Evolutionary conservation across 1,140 invertebrate genomes (phyloP).

Genomic region (Drosophila bocqueti): DNA sequence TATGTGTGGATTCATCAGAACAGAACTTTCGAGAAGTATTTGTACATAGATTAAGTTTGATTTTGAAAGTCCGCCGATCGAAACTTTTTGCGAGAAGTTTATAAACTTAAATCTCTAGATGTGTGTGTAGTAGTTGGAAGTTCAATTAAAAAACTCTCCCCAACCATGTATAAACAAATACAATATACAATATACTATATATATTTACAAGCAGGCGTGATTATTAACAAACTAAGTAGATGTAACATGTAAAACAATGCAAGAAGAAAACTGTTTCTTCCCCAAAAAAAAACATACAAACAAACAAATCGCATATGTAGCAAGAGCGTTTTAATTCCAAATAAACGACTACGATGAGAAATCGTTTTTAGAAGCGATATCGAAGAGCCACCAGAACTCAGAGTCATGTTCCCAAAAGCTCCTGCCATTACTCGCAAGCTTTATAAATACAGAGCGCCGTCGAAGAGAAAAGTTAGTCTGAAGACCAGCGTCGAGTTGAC

Average conservation of each 20-base stretch:
- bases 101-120: slow-evolving; percentile 62
- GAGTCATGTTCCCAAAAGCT: slow-evolving; percentile 34
- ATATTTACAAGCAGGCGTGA: slow-evolving; percentile 76
- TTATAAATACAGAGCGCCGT: slow-evolving; percentile 46
- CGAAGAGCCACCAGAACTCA: slow-evolving; percentile 25
- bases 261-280: slow-evolving; percentile 23
- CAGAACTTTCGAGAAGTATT: slow-evolving; percentile 50
- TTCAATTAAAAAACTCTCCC: slow-evolving; percentile 65
- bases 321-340: slow-evolving; percentile 63
- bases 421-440: background rate
- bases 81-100: slow-evolving; percentile 49
- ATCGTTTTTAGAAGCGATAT: slow-evolving; percentile 40
- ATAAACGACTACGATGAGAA: slow-evolving; percentile 61
- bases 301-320: slow-evolving; percentile 64
- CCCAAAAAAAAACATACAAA: slow-evolving; percentile 22
- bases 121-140: slow-evolving; percentile 71
- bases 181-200: slow-evolving; percentile 34
- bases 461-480: slow-evolving; percentile 41
- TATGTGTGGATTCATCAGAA: slow-evolving; percentile 25
- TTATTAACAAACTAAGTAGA: slow-evolving; percentile 62
- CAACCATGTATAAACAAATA: slow-evolving; percentile 47
- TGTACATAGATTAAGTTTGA: slow-evolving; percentile 72
- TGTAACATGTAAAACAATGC: slow-evolving; percentile 26
- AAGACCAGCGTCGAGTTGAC: background rate
- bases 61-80: slow-evolving; percentile 55